Evolutionary conservation across 1,140 invertebrate genomes (phyloP).

Genomic region (Zaprionus ornatus): DNA sequence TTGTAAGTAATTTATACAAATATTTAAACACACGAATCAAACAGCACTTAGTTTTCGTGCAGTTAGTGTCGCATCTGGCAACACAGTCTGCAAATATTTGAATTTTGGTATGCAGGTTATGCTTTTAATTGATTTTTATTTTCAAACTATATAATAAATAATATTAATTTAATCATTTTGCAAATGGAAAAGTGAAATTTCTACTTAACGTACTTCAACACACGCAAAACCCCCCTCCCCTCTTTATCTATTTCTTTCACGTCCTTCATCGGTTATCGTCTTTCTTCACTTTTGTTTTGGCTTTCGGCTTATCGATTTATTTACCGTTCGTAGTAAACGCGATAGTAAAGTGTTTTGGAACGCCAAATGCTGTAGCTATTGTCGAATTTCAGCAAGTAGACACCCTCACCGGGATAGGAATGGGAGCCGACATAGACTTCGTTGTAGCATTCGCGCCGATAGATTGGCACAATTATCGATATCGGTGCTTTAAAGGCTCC

Average conservation of each 20-base stretch:
- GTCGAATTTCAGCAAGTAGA: slow-evolving; percentile 99
- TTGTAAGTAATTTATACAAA: too few relatives aligned
- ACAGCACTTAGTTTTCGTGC: not conserved
- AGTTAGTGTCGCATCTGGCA: not conserved
- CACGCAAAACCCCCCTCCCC: slow-evolving; percentile 11
- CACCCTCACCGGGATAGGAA: slow-evolving; percentile 97
- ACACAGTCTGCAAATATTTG: not conserved
- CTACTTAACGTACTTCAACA: slow-evolving; percentile 14
- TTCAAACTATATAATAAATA: slow-evolving; percentile 77
- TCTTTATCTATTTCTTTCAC: not conserved
- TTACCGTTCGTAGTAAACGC: slow-evolving; percentile 97
- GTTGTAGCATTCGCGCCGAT: slow-evolving; percentile 96
- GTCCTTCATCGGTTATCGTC: not conserved
- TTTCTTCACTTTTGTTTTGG: slow-evolving; percentile 33
- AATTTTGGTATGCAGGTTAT: not conserved
- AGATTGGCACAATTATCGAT: slow-evolving; percentile 95
- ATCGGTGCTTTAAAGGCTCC: slow-evolving; percentile 85
- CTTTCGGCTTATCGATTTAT: not conserved
- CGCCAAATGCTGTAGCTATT: slow-evolving; percentile 99
- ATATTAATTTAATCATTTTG: slow-evolving; percentile 52
- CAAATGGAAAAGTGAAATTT: slow-evolving; percentile 36
- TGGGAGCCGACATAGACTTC: slow-evolving; percentile 99
- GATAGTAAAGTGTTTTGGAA: slow-evolving; percentile 99
- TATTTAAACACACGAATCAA: not conserved
- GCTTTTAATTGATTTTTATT: slow-evolving; percentile 32